Percentiles rank a stretch among this genome's conserved stretches.
Conservation (phyloP, 2,113 vertebrate species). For the Synchiropus splendidus region DNA sequence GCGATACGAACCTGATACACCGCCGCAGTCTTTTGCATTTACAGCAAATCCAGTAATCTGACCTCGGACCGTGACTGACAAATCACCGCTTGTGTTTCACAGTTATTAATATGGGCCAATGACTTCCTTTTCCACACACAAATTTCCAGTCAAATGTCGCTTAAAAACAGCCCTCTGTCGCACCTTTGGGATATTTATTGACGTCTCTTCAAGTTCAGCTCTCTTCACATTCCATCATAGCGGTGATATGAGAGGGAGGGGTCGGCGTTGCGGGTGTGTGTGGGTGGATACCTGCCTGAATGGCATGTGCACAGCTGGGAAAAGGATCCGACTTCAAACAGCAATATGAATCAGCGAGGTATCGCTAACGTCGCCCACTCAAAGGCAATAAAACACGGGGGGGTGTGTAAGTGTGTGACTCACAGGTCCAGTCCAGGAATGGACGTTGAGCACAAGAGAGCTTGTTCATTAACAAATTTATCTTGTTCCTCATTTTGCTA, state of each 20-base stretch:
- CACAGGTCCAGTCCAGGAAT: constrained; percentile 6
- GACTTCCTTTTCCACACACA: too few species aligned
- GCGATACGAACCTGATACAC: constrained; percentile 11
- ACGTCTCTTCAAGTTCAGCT: constrained; percentile 26
- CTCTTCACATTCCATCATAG: constrained; percentile 34
- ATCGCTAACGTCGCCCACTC: constrained; percentile 63
- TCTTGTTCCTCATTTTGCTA: constrained; percentile 22
- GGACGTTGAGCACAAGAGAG: constrained; percentile 13
- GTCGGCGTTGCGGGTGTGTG: constrained; percentile 23
- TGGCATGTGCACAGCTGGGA: constrained; percentile 55
- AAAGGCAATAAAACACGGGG: constrained; percentile 58
- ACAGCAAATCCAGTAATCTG: constrained; percentile 19
- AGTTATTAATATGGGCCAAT: neutral
- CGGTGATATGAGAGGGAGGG: constrained; percentile 11
- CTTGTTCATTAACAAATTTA: constrained; percentile 20
- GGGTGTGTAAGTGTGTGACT: constrained; percentile 13
- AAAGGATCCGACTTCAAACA: constrained; percentile 67
- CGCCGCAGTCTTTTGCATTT: constrained; percentile 15
- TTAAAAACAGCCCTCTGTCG: neutral
- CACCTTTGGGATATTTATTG: neutral
- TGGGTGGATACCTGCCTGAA: constrained; percentile 54
- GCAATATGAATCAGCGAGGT: constrained; percentile 55
- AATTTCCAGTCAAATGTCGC: too few species aligned
- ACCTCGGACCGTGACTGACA: constrained; percentile 24
- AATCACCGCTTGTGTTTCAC: constrained; percentile 4